A percentile compares a stretch with the other conserved stretches of the same genome.
Conservation (phyloP, 2,888 invertebrate species). For the Suillia variegata region DNA sequence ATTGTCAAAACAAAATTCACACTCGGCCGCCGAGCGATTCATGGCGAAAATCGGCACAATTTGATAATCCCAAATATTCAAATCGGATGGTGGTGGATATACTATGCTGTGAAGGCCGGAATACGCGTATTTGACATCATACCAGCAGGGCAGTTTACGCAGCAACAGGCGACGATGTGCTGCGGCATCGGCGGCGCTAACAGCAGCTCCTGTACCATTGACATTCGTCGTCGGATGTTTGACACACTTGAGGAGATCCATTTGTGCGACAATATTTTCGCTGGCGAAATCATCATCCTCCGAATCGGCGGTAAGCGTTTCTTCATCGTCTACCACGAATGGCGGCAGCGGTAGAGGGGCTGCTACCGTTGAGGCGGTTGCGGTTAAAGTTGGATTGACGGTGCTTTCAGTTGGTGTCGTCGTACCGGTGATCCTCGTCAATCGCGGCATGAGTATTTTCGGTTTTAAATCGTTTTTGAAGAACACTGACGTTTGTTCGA, state of each 20-base stretch:
- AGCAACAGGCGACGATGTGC: conserved; percentile 35
- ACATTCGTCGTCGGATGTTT: conserved; percentile 10
- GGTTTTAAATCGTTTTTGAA: too few relatives aligned
- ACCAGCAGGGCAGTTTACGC: conserved; percentile 57
- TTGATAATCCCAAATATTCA: conserved; percentile 59
- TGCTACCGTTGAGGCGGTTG: neutral
- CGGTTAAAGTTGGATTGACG: neutral
- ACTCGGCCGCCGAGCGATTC: conserved; percentile 61
- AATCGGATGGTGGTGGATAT: conserved; percentile 58
- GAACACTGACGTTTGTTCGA: too few relatives aligned
- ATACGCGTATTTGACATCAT: conserved; percentile 60
- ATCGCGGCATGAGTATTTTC: neutral
- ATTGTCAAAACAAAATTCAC: conserved; percentile 67
- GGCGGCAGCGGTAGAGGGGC: conserved; percentile 38
- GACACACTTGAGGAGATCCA: conserved; percentile 36
- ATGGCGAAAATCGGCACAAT: conserved; percentile 59
- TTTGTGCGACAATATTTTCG: conserved; percentile 26
- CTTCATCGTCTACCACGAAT: conserved; percentile 40
- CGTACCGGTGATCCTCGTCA: neutral
- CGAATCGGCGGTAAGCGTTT: conserved; percentile 31
- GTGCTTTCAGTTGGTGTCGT: neutral
- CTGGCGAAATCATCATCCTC: conserved; percentile 31
- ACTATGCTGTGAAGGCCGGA: conserved; percentile 60
- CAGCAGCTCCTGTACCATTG: conserved; percentile 39
- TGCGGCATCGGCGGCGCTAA: conserved; percentile 18